Conservation (phyloP, 2,113 vertebrate species). For the Beaufortia kweichowensis region DNA sequence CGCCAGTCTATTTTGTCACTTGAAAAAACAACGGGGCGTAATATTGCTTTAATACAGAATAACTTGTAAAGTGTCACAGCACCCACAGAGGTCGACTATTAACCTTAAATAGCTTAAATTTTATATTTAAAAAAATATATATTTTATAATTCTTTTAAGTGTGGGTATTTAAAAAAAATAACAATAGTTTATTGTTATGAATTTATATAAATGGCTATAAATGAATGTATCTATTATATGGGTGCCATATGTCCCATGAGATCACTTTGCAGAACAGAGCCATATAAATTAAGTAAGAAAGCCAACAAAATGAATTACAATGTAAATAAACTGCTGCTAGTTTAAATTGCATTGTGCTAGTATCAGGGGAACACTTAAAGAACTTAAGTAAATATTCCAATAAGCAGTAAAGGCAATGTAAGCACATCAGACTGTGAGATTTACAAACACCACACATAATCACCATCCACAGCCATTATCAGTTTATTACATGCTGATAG, state of each 20-base stretch:
- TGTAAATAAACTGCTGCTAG: neutral
- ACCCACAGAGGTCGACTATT: too few species aligned
- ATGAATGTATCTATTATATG: neutral
- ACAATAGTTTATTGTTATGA: too few species aligned
- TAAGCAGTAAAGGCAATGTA: conserved; percentile 15
- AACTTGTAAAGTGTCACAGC: too few species aligned
- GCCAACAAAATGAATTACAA: neutral
- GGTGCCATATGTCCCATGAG: neutral
- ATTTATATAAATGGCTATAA: neutral
- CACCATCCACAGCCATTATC: conserved; percentile 24
- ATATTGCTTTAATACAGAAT: too few species aligned
- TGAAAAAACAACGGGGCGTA: neutral
- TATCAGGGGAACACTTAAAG: neutral
- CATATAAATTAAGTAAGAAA: neutral
- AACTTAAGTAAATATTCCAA: conserved; percentile 14
- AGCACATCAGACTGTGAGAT: neutral
- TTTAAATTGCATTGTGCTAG: neutral
- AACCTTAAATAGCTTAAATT: too few species aligned
- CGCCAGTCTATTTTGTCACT: neutral
- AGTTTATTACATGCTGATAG: conserved; percentile 16
- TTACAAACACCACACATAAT: conserved; percentile 9
- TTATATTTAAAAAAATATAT: too few species aligned
- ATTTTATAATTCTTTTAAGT: too few species aligned
- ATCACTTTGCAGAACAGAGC: neutral
- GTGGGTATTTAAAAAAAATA: too few species aligned